These are phyloP conservation scores for Platycheirus albimanus DNA, from an alignment of 2,888 invertebrate genomes.

Conservation along the genomic window DNA sequence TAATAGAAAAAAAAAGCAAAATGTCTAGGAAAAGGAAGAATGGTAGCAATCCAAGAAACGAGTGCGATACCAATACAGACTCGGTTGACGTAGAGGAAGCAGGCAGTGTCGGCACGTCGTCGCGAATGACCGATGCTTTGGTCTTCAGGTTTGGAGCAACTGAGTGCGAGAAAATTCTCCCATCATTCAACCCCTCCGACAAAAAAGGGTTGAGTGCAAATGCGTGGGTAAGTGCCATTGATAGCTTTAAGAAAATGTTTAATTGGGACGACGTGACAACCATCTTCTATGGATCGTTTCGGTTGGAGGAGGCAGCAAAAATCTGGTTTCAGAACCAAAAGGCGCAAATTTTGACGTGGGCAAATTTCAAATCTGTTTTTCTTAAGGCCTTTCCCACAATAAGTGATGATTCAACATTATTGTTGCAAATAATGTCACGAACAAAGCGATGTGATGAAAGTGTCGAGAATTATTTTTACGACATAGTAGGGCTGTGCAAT, in stretches of 20 bases:
- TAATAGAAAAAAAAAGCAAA: too few species aligned
- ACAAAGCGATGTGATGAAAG: neutral
- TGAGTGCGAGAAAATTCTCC: neutral
- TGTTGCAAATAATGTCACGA: neutral
- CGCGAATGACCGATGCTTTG: neutral
- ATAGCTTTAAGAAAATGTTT: too few species aligned
- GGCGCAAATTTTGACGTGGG: neutral
- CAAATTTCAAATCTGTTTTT: neutral
- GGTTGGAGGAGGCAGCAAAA: neutral
- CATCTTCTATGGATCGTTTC: too few species aligned
- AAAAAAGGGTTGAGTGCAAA: too few species aligned
- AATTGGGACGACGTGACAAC: too few species aligned
- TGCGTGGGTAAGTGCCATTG: too few species aligned
- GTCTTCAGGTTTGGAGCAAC: neutral
- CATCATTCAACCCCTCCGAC: neutral
- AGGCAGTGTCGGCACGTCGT: neutral
- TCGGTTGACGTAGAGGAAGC: too few species aligned
- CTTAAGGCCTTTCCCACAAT: neutral
- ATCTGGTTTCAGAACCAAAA: neutral
- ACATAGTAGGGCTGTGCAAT: neutral
- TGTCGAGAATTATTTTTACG: slow-evolving; percentile 7
- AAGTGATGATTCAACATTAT: neutral
- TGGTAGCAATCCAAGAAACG: too few species aligned
- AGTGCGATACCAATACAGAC: too few species aligned
- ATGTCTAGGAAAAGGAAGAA: too few species aligned